Evolutionary conservation across 2,113 vertebrate genomes (phyloP).

Genomic region (Dicrurus megarhynchus): DNA sequence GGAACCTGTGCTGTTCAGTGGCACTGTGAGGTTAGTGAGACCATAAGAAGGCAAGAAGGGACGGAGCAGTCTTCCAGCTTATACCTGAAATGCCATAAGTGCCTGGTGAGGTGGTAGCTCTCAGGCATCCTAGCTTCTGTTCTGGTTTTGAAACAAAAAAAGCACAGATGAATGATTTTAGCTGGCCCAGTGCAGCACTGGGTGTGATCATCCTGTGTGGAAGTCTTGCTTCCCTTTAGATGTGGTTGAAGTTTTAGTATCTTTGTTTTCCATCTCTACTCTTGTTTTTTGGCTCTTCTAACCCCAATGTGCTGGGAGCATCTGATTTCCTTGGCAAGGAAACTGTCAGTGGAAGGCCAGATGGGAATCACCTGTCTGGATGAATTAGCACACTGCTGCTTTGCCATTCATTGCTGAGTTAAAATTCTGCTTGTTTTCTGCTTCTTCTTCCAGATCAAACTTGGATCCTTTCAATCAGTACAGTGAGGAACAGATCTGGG

Average conservation of each 20-base stretch:
- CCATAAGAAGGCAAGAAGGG: background rate
- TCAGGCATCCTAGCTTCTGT: background rate
- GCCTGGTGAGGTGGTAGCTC: background rate
- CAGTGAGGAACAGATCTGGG: slow-evolving; percentile 88
- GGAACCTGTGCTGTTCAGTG: slow-evolving; percentile 91
- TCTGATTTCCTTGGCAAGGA: background rate
- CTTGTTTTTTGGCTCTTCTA: background rate
- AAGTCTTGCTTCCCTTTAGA: background rate
- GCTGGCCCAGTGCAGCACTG: background rate
- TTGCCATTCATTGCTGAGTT: background rate
- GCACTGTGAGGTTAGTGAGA: slow-evolving; percentile 84
- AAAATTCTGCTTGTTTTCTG: background rate
- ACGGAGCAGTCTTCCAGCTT: background rate
- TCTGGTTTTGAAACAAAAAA: background rate
- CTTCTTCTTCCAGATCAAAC: slow-evolving; percentile 78
- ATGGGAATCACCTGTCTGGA: background rate
- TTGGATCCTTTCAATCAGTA: slow-evolving; percentile 89
- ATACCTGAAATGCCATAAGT: background rate
- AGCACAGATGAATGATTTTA: background rate
- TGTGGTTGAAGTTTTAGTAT: background rate
- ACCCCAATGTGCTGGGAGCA: background rate
- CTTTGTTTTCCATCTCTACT: background rate
- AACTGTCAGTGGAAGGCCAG: background rate
- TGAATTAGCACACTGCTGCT: background rate
- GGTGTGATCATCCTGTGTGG: background rate